Conservation (phyloP, 2,888 invertebrate genomes). For the Melinaea marsaeus region DNA sequence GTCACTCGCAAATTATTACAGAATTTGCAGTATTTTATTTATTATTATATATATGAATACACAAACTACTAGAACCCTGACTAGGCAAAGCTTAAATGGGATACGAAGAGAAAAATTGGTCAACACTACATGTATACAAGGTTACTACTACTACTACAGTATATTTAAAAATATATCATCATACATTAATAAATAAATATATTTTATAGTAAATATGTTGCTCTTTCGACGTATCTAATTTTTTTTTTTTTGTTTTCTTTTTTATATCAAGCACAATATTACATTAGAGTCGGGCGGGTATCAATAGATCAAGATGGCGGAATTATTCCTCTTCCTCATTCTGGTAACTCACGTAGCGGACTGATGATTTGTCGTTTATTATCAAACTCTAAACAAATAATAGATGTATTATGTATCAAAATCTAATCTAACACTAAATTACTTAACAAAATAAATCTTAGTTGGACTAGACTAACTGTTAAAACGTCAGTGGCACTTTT, state of each 20-base stretch:
- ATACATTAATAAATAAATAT: constrained; percentile 19
- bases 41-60: no score
- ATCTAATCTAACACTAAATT: no score
- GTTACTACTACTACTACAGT: constrained; percentile 43
- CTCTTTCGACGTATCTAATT: constrained; percentile 27
- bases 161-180: constrained; percentile 31
- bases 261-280: constrained; percentile 27
- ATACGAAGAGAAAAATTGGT: constrained; percentile 30
- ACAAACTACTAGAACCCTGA: constrained; percentile 44
- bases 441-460: no score
- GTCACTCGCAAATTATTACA: background rate
- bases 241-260: constrained; percentile 27
- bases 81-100: constrained; percentile 34
- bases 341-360: constrained; percentile 96
- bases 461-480: no score
- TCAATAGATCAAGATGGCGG: constrained; percentile 51
- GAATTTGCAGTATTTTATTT: no score
- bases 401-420: no score
- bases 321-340: constrained; percentile 90
- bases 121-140: constrained; percentile 6
- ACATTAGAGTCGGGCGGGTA: constrained; percentile 36
- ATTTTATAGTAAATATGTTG: constrained; percentile 23
- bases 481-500: no score
- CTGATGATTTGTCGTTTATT: constrained; percentile 93
- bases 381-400: constrained; percentile 85